phyloP scores from a whole-genome alignment of 2,113 vertebrate species.

The Tylochromis polylepis region DNA sequence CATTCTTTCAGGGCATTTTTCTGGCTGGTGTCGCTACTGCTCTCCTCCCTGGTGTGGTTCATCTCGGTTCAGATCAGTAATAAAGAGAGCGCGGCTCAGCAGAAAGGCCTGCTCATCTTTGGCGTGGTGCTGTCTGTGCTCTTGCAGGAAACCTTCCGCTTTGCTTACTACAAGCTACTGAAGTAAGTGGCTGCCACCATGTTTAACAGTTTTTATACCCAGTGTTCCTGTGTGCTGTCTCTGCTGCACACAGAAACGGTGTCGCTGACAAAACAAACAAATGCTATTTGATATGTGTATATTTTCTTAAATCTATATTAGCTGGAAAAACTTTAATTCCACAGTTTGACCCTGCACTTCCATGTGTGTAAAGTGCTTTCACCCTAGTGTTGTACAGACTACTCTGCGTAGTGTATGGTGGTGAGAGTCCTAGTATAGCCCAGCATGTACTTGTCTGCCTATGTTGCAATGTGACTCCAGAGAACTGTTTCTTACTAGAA shows the following conservation, averaged over 20 bases:
- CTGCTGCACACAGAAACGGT: no score
- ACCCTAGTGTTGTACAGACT: no score
- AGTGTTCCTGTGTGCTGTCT: no score
- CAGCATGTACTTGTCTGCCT: no score
- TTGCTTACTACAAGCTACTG: constrained; percentile 74
- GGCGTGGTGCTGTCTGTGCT: constrained; percentile 75
- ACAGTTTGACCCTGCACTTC: no score
- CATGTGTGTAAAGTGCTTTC: no score
- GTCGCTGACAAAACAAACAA: no score
- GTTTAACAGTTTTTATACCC: neutral
- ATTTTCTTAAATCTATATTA: no score
- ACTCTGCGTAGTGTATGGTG: no score
- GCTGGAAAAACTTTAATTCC: no score
- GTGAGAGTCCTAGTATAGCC: no score
- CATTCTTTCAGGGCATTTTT: constrained; percentile 66
- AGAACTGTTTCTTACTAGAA: neutral
- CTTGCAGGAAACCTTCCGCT: constrained; percentile 75
- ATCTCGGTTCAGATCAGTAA: constrained; percentile 69
- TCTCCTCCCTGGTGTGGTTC: constrained; percentile 78
- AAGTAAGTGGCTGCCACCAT: constrained; percentile 69
- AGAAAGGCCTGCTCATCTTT: constrained; percentile 77
- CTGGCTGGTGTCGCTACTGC: constrained; percentile 76
- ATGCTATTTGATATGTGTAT: no score
- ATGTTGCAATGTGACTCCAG: neutral
- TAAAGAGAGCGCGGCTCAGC: constrained; percentile 57